phyloP scores from a whole-genome alignment of 2,888 invertebrate genomes.

The Phyto melanocephala region DNA sequence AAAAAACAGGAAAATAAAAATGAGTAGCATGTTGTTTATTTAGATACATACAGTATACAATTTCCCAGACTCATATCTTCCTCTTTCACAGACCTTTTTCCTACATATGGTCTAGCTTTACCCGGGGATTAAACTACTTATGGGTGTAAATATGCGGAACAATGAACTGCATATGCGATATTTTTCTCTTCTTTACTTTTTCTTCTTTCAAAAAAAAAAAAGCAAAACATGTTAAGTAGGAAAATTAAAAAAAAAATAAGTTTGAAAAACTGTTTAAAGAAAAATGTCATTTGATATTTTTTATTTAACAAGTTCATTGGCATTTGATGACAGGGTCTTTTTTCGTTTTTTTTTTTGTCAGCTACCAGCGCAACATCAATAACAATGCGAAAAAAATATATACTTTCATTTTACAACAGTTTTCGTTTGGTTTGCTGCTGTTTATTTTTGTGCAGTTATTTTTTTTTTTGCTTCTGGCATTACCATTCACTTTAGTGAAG shows the following conservation, averaged over 20 bases:
- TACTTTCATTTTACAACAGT: slow-evolving; percentile 37
- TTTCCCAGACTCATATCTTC: not conserved
- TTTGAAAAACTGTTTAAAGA: slow-evolving; percentile 10
- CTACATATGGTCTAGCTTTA: not conserved
- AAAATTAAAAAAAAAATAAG: not conserved
- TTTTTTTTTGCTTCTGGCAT: not conserved
- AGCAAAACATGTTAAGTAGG: not conserved
- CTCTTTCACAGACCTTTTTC: not conserved
- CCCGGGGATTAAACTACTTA: slow-evolving; percentile 61
- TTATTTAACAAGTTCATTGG: slow-evolving; percentile 61
- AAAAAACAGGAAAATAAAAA: not conserved
- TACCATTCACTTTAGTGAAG: slow-evolving; percentile 28
- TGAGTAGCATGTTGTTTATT: slow-evolving; percentile 5
- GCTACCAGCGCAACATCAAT: slow-evolving; percentile 4
- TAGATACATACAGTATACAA: not conserved
- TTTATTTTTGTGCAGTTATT: not conserved
- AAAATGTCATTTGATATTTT: slow-evolving; percentile 54
- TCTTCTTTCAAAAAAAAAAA: not conserved
- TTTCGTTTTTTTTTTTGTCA: not conserved
- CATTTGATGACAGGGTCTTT: slow-evolving; percentile 54
- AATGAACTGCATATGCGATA: slow-evolving; percentile 46
- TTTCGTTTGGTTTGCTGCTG: slow-evolving; percentile 15
- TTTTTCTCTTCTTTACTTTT: too few relatives aligned
- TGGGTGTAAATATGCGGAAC: slow-evolving; percentile 60
- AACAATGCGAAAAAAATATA: slow-evolving; percentile 9